Conservation (phyloP, 2,888 invertebrate genomes). For the Ferrisia virgata region DNA sequence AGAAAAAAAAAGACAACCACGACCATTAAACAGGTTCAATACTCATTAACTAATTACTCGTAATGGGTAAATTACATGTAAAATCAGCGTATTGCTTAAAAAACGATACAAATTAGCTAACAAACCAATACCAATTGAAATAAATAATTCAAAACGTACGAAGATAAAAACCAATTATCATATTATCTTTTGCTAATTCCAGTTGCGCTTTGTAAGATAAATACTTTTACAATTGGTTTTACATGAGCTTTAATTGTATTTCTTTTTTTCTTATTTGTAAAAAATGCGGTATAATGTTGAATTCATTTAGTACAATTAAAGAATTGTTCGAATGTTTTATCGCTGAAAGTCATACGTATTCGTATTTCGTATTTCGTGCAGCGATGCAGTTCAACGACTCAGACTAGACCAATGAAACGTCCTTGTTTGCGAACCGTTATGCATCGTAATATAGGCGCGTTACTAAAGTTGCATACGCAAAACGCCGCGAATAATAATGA, state of each 20-base stretch:
- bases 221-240: too few relatives aligned
- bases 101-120: too few relatives aligned
- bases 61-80: too few relatives aligned
- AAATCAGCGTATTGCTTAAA: too few relatives aligned
- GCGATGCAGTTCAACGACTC: background rate
- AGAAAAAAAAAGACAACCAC: background rate
- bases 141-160: background rate
- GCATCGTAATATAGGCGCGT: background rate
- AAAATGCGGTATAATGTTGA: background rate
- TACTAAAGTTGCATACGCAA: constrained; percentile 34
- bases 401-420: background rate
- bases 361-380: too few relatives aligned
- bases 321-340: too few relatives aligned
- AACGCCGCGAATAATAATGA: constrained; percentile 40
- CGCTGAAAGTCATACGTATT: too few relatives aligned
- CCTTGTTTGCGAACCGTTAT: background rate
- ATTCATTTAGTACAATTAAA: background rate
- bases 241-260: too few relatives aligned
- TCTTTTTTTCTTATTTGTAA: background rate
- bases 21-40: background rate
- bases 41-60: background rate
- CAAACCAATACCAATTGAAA: too few relatives aligned
- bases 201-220: too few relatives aligned
- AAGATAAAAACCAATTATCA: background rate
- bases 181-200: background rate